Evolutionary conservation across 2,888 invertebrate species (phyloP).

Genomic region (Phragmatobia fuliginosa): DNA sequence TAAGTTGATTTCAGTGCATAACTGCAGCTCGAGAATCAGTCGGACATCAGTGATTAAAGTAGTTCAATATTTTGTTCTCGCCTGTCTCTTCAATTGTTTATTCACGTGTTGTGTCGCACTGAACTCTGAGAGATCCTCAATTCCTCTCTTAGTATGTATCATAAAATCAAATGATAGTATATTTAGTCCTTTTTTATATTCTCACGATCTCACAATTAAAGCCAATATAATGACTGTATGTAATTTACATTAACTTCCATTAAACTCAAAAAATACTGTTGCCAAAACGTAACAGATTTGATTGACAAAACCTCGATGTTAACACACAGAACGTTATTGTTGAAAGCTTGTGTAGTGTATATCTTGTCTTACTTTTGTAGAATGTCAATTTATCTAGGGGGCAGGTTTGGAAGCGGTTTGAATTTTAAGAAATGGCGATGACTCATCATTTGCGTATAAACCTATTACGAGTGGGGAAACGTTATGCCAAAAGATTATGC

Average conservation of each 20-base stretch:
- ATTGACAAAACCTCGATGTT: background rate
- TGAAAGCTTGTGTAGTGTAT: background rate
- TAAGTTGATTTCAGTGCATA: background rate
- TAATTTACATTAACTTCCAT: background rate
- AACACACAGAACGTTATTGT: background rate
- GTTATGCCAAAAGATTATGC: background rate
- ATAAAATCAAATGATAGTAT: background rate
- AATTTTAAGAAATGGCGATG: background rate
- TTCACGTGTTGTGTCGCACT: no score
- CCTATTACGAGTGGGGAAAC: background rate
- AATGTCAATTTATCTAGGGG: no score
- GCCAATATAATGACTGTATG: no score
- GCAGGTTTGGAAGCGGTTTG: background rate
- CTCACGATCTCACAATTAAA: no score
- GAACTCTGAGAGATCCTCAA: background rate
- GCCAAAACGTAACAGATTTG: background rate
- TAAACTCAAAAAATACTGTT: background rate
- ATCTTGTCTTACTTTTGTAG: background rate
- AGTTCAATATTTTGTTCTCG: no score
- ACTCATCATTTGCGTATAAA: background rate
- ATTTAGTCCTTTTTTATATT: no score
- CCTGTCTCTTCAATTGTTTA: no score
- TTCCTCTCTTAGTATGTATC: background rate
- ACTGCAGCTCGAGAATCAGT: background rate
- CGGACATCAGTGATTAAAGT: background rate